A percentile compares a stretch with the other conserved stretches of the same genome.
Evolutionary conservation across 92 coral and sea anemone genomes (phyloP).

Genomic region (Porites rus): DNA sequence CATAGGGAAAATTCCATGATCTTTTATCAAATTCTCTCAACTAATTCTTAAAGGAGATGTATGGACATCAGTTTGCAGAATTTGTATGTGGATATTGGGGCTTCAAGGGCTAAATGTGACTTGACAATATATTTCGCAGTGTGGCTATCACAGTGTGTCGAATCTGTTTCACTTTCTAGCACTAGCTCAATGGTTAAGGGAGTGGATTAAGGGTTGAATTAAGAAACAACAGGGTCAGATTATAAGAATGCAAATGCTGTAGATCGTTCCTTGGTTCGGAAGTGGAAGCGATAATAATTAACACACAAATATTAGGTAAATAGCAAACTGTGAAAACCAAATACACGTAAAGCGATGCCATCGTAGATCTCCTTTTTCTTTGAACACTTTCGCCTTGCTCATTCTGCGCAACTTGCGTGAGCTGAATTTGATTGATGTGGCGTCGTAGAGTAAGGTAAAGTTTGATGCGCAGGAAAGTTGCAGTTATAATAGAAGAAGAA

Average conservation of each 20-base stretch:
- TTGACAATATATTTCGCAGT: no score
- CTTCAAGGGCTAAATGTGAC: no score
- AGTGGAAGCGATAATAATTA: background rate
- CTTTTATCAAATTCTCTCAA: no score
- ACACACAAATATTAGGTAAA: background rate
- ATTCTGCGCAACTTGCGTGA: background rate
- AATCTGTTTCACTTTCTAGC: background rate
- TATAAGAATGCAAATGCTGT: background rate
- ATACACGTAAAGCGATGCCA: background rate
- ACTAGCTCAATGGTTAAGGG: no score
- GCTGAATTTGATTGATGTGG: background rate
- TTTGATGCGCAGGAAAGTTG: background rate
- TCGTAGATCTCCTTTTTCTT: background rate
- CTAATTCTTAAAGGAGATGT: no score
- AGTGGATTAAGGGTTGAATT: background rate
- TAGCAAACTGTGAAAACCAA: background rate
- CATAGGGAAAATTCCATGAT: no score
- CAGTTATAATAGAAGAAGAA: background rate
- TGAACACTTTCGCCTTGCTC: background rate
- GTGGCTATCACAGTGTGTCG: no score
- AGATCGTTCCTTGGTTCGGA: background rate
- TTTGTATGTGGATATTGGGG: no score
- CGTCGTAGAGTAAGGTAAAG: background rate
- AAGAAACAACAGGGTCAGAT: background rate
- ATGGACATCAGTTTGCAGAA: no score